These are phyloP conservation scores for Drosophila mercatorum DNA, from an alignment of 2,888 invertebrate genomes.

Conservation along the genomic window DNA sequence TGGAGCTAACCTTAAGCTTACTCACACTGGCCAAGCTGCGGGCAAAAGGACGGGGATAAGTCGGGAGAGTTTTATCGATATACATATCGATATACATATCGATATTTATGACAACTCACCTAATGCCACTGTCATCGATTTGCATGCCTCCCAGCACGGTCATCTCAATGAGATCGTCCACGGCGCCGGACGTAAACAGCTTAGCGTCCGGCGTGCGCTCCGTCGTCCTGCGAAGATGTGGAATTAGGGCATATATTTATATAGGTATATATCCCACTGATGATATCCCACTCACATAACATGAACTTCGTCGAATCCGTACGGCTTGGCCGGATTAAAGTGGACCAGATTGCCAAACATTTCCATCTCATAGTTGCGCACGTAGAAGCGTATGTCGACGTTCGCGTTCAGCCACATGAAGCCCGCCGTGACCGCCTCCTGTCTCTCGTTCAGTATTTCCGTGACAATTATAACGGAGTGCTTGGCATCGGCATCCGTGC, in stretches of 20 bases:
- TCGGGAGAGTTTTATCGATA: too few species aligned
- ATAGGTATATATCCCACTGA: too few species aligned
- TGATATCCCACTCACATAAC: conserved; percentile 52
- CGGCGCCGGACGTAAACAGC: conserved; percentile 54
- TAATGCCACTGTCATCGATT: conserved; percentile 42
- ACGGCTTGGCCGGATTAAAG: conserved; percentile 10
- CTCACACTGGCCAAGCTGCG: conserved; percentile 50
- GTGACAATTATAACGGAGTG: conserved; percentile 86
- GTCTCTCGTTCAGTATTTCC: conserved; percentile 80
- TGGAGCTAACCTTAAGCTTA: conserved; percentile 44
- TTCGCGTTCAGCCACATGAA: conserved; percentile 81
- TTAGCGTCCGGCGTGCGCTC: conserved; percentile 39
- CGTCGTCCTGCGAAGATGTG: conserved; percentile 37
- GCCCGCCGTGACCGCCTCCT: conserved; percentile 55
- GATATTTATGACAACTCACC: conserved; percentile 30
- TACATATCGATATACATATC: too few species aligned
- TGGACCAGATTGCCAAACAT: conserved; percentile 75
- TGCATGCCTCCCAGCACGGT: conserved; percentile 62
- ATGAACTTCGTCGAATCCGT: conserved; percentile 14
- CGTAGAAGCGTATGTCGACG: conserved; percentile 58
- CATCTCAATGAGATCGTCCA: conserved; percentile 46
- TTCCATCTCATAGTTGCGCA: conserved; percentile 71
- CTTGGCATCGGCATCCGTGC: conserved; percentile 27
- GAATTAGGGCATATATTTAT: not conserved
- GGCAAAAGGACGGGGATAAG: not conserved